Base-by-base conservation (phyloP, 2,113 vertebrate genomes). In the cattle (Bos taurus) region DNA sequence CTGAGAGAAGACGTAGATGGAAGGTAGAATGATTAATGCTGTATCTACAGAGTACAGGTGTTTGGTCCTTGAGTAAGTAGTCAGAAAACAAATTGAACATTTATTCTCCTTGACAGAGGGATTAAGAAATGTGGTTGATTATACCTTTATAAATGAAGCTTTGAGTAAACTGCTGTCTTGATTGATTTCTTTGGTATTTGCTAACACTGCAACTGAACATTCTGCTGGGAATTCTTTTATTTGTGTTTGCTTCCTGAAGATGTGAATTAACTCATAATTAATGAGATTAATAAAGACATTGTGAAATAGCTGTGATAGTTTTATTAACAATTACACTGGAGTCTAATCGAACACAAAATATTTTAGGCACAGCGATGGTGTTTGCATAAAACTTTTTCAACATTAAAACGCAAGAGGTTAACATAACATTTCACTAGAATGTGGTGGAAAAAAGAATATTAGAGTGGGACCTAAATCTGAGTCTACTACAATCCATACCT, bases 21-120 rank as follows among this genome's bases (percentile, higher is more conserved):
- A 80, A 95, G 89, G 78, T 88, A 88, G 93, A 97, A 98, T 96
- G 97, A 98, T 98, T 98, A 98, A 98, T 98, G 95, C 57, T 94
- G 2, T 67, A 91, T 98, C 94, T 98, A 95, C 93, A 83, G 12
- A 60, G 50, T 97, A 98, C 94, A 98, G 93, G 90, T 98, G 96
- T 98, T 96, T 98, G 80, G 93, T 95, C 97, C 59, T 98, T 98
- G 85, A 98, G 97, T 88, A 98, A 98, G 95, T 94, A 62, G 50
- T 81, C 91, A 98, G 96, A 94, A 99, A 98, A 98, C 96, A 98
- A 98, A 98, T 97, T 93, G 93, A 97, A 94, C 97, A 98, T 98
- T 98, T 98, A 96, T 98, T 98, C 85, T 98, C 46, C 67, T 40
- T 98, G 98, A 97, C 97, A 99, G 96, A 90, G 94, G 94, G 48